Percentiles rank a stretch among this genome's conserved stretches.
phyloP scores from a whole-genome alignment of 2,113 vertebrate species.

The Vulpes vulpes region DNA sequence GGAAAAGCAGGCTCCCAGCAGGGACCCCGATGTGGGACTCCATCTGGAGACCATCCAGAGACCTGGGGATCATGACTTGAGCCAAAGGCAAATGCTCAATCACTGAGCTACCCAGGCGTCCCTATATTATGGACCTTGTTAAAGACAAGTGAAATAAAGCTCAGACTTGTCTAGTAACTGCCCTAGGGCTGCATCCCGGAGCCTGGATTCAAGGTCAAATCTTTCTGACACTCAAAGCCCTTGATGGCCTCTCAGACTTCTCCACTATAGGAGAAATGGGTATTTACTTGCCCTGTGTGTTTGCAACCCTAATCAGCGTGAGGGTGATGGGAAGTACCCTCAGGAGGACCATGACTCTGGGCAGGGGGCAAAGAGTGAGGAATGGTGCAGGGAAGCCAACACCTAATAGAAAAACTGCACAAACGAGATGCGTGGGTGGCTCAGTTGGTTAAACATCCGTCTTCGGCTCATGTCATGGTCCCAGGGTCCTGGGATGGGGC shows the following conservation, averaged over 20 bases:
- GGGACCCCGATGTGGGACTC: too few relatives aligned
- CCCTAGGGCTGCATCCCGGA: not conserved
- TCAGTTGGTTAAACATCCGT: too few relatives aligned
- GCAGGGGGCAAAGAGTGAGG: not conserved
- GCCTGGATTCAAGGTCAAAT: conserved; percentile 34
- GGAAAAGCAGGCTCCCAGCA: too few relatives aligned
- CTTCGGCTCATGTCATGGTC: too few relatives aligned
- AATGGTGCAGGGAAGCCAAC: not conserved
- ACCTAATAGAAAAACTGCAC: not conserved
- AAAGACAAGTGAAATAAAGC: not conserved
- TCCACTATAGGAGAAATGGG: not conserved
- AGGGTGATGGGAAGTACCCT: not conserved
- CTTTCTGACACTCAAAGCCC: not conserved
- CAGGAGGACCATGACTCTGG: not conserved
- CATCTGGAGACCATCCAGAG: too few relatives aligned
- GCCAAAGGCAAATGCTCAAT: too few relatives aligned
- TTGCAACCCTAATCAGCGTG: not conserved
- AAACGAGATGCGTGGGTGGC: too few relatives aligned
- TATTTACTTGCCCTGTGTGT: not conserved
- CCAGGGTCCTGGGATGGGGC: too few relatives aligned
- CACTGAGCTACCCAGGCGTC: too few relatives aligned
- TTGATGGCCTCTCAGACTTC: not conserved
- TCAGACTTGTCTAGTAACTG: not conserved
- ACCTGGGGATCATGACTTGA: too few relatives aligned
- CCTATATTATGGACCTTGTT: not conserved